Percentiles rank a stretch among this genome's conserved stretches.
phyloP scores from a whole-genome alignment of 2,797 vertebrate genomes.

The Thalassophryne amazonica region DNA sequence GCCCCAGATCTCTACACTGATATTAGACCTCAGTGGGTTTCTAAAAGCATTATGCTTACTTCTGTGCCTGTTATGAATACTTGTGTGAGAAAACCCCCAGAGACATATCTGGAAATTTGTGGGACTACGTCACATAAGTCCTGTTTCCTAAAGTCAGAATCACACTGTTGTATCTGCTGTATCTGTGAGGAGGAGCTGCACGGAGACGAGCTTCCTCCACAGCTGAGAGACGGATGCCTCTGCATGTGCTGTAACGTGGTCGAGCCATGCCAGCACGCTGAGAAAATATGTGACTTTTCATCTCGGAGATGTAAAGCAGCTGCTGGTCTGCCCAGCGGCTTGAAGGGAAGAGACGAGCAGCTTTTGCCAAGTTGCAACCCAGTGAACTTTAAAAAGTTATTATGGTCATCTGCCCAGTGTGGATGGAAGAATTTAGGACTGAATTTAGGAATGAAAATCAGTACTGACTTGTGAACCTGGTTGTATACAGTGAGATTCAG shows the following conservation, averaged over 20 bases:
- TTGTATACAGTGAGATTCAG: constrained; percentile 23
- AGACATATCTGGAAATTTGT: too few species aligned
- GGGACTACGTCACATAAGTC: too few species aligned
- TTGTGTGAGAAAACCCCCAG: too few species aligned
- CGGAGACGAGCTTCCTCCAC: too few species aligned
- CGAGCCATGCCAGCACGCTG: constrained; percentile 57
- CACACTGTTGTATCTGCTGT: too few species aligned
- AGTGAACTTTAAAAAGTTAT: constrained; percentile 30
- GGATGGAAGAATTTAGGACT: constrained; percentile 14
- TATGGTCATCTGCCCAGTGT: constrained; percentile 19
- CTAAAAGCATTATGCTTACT: too few species aligned
- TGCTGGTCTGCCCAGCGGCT: constrained; percentile 54
- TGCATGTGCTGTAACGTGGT: constrained; percentile 61
- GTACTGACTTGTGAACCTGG: constrained; percentile 18
- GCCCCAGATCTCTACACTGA: too few species aligned
- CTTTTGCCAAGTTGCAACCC: constrained; percentile 45
- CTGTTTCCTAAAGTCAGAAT: too few species aligned
- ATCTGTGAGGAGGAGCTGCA: too few species aligned
- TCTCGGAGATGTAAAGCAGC: constrained; percentile 72
- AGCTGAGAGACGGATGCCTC: constrained; percentile 37
- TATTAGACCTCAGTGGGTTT: too few species aligned
- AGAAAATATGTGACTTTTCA: constrained; percentile 72
- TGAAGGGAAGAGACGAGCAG: constrained; percentile 25
- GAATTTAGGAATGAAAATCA: constrained; percentile 2
- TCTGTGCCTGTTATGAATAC: too few species aligned